These are phyloP conservation scores for Andrena bucephala DNA, from an alignment of 2,888 invertebrate genomes.

Conservation along the genomic window DNA sequence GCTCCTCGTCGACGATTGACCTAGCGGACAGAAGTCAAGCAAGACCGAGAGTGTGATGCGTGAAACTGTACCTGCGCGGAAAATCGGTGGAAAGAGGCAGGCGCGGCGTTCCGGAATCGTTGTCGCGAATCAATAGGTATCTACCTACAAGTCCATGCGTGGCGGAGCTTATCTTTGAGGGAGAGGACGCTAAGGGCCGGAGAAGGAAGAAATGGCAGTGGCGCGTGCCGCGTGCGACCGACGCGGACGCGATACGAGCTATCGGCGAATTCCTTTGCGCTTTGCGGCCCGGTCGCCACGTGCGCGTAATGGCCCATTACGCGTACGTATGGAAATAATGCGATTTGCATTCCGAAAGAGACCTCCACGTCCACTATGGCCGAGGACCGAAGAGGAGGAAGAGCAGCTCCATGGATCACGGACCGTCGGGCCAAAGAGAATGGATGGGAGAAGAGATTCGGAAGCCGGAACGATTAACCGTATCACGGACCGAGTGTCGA, in stretches of 20 bases:
- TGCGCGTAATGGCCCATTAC: slow-evolving; percentile 78
- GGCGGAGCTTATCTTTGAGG: neutral
- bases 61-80: neutral
- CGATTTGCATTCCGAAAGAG: slow-evolving; percentile 52
- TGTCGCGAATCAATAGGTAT: neutral
- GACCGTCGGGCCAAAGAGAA: neutral
- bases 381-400: neutral
- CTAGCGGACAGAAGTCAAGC: neutral
- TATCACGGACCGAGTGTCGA: neutral
- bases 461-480: neutral
- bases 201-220: neutral
- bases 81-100: neutral
- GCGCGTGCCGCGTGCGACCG: slow-evolving; percentile 2
- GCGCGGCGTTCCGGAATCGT: neutral
- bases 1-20: slow-evolving; percentile 11
- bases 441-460: neutral
- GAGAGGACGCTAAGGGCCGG: neutral
- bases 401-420: neutral
- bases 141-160: neutral
- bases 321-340: slow-evolving; percentile 74
- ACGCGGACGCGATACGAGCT: neutral
- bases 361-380: neutral
- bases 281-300: slow-evolving; percentile 44
- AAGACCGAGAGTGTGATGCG: neutral
- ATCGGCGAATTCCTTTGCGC: slow-evolving; percentile 42